A percentile compares a stretch with the other conserved stretches of the same genome.
These are phyloP conservation scores for Stramonita haemastoma DNA, from an alignment of 2,888 invertebrate genomes.

Conservation along the genomic window DNA sequence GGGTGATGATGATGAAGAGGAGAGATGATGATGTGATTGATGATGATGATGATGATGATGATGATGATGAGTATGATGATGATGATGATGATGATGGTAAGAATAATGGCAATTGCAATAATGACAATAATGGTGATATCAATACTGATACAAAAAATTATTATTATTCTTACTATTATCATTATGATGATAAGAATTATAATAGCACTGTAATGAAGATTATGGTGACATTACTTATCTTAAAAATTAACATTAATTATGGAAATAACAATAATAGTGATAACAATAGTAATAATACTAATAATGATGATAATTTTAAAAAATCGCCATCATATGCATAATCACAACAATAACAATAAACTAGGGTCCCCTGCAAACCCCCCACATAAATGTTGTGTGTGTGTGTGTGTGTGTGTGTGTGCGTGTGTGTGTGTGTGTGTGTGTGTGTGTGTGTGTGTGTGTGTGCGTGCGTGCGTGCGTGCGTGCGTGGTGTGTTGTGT, in stretches of 20 bases:
- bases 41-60: no score
- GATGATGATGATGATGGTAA: neutral
- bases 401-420: neutral
- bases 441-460: neutral
- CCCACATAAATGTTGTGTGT: no score
- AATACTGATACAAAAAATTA: no score
- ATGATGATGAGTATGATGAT: neutral
- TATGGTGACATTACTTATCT: no score
- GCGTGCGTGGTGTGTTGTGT: no score
- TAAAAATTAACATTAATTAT: no score
- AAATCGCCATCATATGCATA: neutral
- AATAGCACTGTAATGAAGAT: neutral
- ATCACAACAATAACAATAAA: neutral
- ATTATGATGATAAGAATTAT: neutral
- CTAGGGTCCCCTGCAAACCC: no score
- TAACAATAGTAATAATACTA: neutral
- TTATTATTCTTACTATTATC: no score
- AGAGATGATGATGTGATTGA: no score
- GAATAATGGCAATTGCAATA: neutral
- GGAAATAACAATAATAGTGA: neutral
- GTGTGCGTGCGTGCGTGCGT: neutral
- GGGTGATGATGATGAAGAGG: no score
- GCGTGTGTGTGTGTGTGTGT: neutral
- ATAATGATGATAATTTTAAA: neutral
- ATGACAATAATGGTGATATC: neutral